These are phyloP conservation scores for Sorex fumeus DNA, from an alignment of 2,113 vertebrate species.

Conservation along the genomic window DNA sequence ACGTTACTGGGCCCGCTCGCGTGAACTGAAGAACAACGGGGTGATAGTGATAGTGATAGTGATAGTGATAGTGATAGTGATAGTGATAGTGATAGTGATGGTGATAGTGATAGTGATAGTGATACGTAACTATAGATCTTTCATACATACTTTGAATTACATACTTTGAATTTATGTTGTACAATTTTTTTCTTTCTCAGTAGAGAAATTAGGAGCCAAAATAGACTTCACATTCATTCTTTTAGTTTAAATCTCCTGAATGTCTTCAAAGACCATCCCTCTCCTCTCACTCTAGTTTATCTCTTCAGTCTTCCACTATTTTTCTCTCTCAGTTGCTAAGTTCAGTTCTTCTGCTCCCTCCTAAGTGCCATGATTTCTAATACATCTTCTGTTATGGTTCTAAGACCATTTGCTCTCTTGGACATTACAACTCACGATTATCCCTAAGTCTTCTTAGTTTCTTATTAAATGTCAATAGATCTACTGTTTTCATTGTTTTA, in stretches of 20 bases:
- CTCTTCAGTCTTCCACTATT: background rate
- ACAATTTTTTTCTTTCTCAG: background rate
- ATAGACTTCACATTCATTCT: background rate
- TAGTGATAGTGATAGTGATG: too few species aligned
- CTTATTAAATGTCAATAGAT: slow-evolving; percentile 71
- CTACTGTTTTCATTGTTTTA: slow-evolving; percentile 66
- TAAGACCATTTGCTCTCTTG: slow-evolving; percentile 52
- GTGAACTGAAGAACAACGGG: too few species aligned
- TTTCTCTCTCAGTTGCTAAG: slow-evolving; percentile 23
- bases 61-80: too few species aligned
- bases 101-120: too few species aligned
- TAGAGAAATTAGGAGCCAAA: background rate
- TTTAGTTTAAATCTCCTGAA: background rate
- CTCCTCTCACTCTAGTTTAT: background rate
- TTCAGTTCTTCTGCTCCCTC: background rate
- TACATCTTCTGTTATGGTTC: slow-evolving; percentile 5
- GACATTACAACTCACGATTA: slow-evolving; percentile 57
- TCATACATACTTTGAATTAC: background rate
- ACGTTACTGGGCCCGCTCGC: too few species aligned
- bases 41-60: too few species aligned
- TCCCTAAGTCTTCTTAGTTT: slow-evolving; percentile 51
- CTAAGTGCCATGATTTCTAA: background rate
- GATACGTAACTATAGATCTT: background rate
- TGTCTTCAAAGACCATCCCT: background rate
- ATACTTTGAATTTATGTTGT: background rate